Base-by-base conservation (phyloP, 1,140 invertebrate species). In the Drosophila quadrilineata region DNA sequence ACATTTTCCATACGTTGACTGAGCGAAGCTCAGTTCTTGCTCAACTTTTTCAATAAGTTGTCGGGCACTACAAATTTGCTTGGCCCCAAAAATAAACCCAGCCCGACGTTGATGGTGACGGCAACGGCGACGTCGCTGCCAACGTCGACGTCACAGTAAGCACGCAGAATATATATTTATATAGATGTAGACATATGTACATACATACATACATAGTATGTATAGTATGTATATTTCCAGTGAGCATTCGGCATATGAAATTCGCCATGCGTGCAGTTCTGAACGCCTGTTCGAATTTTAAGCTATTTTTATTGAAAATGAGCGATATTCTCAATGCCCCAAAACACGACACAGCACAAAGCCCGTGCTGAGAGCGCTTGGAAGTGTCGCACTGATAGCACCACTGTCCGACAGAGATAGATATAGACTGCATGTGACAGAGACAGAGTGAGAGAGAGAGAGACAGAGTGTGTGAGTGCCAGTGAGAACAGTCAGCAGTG, bases 221-320 rank as follows among this genome's bases (percentile, higher is more conserved):
- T 45, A 14, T n/a, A 6, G 38, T 28, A 53, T 10, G n/a, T n/a
- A 19, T n/a, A 21, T 57, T 45, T 57, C 53, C 53, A 57, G 53
- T 29, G 29, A 48, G 36, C 57, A 70, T 63, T 71, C 62, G 68
- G 68, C 68, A 72, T 53, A 26, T 64, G 41, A 36, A 56, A 58
- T 41, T 66, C 14, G 54, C 28, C 46, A 31, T 31, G 29, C 40
- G 29, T 40, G 9, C n/a, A 19, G 21, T 71, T 48, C 79, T 85
- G 79, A 58, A 59, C 50, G 79, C 79, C 79, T 85, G 79, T 65
- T 85, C 70, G 67, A 49, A 85, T 85, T 84, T 84, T 85, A 85
- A 85, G 79, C 79, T 85, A 85, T 85, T 85, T 85, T 85, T 85
- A 85, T 84, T 86, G 80, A 84, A 85, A 84, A 71, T 75, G 79